A percentile compares a stretch with the other conserved stretches of the same genome.
Evolutionary conservation across 64 coral and sea anemone genomes (phyloP).

Genomic region (Montipora sp.): DNA sequence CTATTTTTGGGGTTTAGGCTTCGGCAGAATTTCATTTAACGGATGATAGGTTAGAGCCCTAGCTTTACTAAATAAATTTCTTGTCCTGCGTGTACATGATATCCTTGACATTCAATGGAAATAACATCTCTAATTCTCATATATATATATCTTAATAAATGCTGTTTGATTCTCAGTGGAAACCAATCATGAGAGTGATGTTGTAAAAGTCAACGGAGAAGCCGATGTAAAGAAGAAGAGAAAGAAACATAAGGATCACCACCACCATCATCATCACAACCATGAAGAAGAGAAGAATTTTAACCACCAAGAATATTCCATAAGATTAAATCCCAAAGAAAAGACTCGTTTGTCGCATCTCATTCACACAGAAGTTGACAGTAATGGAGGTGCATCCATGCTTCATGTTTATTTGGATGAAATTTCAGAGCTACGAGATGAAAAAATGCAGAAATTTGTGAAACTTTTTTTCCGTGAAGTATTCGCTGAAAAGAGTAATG

Average conservation of each 20-base stretch:
- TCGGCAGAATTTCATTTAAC: too few species aligned
- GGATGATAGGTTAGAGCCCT: too few species aligned
- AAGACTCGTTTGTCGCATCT: conserved; percentile 89
- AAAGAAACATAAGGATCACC: conserved; percentile 73
- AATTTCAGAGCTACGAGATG: conserved; percentile 80
- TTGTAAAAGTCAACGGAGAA: conserved; percentile 61
- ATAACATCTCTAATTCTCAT: too few species aligned
- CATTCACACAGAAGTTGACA: conserved; percentile 85
- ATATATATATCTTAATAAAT: background rate
- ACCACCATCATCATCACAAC: conserved; percentile 77
- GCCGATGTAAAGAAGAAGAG: conserved; percentile 86
- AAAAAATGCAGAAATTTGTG: conserved; percentile 95
- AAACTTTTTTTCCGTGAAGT: conserved; percentile 93
- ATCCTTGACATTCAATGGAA: too few species aligned
- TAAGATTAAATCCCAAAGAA: conserved; percentile 86
- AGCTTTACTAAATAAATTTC: too few species aligned
- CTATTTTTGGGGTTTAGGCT: too few species aligned
- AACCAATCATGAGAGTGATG: conserved; percentile 34
- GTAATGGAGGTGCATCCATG: conserved; percentile 90
- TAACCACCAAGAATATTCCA: conserved; percentile 75
- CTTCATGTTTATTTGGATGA: conserved; percentile 93
- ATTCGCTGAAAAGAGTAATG: conserved; percentile 83
- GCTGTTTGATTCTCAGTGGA: conserved; percentile 12
- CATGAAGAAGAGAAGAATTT: conserved; percentile 80
- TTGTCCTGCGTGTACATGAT: too few species aligned